Conservation (phyloP, 2,797 vertebrate genomes). For the Onychomys leucogaster region DNA sequence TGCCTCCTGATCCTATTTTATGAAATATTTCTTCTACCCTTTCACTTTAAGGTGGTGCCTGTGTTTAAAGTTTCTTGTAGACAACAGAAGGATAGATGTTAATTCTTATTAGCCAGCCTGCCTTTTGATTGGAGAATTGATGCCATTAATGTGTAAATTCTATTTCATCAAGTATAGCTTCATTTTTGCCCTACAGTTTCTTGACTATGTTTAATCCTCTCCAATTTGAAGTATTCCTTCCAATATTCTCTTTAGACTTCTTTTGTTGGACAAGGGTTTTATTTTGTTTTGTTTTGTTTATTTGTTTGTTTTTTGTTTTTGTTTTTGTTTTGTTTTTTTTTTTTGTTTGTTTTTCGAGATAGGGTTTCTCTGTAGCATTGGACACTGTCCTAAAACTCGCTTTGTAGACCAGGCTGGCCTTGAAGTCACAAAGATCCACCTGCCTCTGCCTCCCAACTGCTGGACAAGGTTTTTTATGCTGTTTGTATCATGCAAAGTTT, state of each 20-base stretch:
- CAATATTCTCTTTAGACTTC: not conserved
- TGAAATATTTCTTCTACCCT: not conserved
- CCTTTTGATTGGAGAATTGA: not conserved
- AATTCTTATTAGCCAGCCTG: not conserved
- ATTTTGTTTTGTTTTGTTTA: no score
- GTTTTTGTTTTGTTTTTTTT: no score
- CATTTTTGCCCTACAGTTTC: not conserved
- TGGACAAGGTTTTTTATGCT: not conserved
- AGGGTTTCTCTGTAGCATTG: no score
- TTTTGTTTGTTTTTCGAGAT: no score
- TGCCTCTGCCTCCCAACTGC: no score
- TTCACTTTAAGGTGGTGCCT: not conserved
- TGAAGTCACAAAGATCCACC: no score
- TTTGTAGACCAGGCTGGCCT: no score
- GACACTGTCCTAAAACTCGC: no score
- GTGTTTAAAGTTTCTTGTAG: not conserved
- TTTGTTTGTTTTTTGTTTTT: no score
- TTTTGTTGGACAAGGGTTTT: not conserved
- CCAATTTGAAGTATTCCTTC: no score
- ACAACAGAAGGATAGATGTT: not conserved
- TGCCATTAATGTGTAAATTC: not conserved
- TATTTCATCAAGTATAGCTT: not conserved
- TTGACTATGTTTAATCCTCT: not conserved
- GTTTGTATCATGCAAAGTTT: not conserved
- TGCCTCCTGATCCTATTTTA: not conserved